phyloP scores from a whole-genome alignment of 2,888 invertebrate species.

The Xestobium rufovillosum region DNA sequence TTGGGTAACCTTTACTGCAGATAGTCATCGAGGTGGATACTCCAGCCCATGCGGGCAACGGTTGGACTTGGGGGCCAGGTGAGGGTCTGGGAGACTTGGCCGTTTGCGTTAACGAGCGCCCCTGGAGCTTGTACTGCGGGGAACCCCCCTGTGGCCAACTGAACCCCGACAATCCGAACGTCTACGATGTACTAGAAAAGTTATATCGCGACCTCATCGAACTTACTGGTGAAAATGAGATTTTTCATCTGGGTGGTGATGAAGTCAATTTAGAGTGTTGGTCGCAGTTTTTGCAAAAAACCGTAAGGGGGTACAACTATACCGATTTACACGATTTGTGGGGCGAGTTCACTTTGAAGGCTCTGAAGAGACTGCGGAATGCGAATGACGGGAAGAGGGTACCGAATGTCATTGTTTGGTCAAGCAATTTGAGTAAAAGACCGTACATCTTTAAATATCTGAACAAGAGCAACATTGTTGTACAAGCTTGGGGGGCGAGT shows the following conservation, averaged over 20 bases:
- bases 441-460: conserved; percentile 53
- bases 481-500: conserved; percentile 77
- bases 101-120: conserved; percentile 67
- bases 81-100: conserved; percentile 71
- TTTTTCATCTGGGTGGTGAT: conserved; percentile 79
- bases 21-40: conserved; percentile 84
- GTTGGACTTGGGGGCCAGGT: conserved; percentile 76
- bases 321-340: conserved; percentile 70
- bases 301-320: conserved; percentile 47
- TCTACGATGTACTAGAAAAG: conserved; percentile 64
- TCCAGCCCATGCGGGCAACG: conserved; percentile 82
- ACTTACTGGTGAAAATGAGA: conserved; percentile 66
- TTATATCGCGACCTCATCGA: conserved; percentile 69
- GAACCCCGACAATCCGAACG: conserved; percentile 72
- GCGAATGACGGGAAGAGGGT: conserved; percentile 51
- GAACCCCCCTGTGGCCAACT: conserved; percentile 84
- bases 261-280: conserved; percentile 78
- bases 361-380: conserved; percentile 50
- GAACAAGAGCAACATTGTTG: conserved; percentile 49
- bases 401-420: conserved; percentile 64
- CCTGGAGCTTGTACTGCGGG: conserved; percentile 73
- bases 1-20: too few species aligned
- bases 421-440: conserved; percentile 66
- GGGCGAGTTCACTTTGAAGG: conserved; percentile 68
- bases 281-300: conserved; percentile 47